Conservation (phyloP, 2,888 invertebrate species). For the Bibio marci region DNA sequence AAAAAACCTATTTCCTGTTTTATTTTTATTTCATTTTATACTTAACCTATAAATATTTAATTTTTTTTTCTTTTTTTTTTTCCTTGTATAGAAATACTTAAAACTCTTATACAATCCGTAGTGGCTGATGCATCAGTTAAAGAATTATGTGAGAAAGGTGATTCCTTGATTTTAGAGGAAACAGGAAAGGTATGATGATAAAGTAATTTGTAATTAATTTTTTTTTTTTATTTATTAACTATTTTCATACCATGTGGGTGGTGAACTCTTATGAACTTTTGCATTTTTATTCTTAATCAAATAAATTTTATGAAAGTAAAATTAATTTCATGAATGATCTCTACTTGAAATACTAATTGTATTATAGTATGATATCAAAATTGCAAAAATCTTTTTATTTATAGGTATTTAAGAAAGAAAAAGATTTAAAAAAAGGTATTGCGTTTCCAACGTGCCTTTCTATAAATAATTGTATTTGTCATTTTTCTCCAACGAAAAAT, state of each 20-base stretch:
- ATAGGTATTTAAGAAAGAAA: conserved; percentile 82
- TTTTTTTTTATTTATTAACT: background rate
- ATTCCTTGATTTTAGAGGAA: conserved; percentile 72
- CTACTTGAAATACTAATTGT: too few relatives aligned
- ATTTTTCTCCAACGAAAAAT: conserved; percentile 90
- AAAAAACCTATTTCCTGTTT: background rate
- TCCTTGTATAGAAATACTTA: conserved; percentile 62
- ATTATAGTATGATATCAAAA: too few relatives aligned
- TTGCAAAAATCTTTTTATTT: conserved; percentile 3
- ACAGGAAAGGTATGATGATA: conserved; percentile 60
- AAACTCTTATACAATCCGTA: conserved; percentile 75
- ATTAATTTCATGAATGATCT: too few relatives aligned
- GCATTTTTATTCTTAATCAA: too few relatives aligned
- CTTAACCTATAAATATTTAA: background rate
- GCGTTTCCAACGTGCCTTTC: conserved; percentile 99
- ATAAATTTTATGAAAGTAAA: too few relatives aligned
- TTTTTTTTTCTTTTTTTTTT: conserved; percentile 7
- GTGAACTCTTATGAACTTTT: too few relatives aligned
- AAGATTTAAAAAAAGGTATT: conserved; percentile 93
- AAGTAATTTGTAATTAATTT: background rate
- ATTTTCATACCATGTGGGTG: too few relatives aligned
- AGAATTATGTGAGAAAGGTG: conserved; percentile 85
- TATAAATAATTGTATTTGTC: conserved; percentile 97
- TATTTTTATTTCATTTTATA: background rate
- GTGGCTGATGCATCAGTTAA: conserved; percentile 73